phyloP scores from a whole-genome alignment of 1,140 invertebrate species.

The Scaptomyza hsui region DNA sequence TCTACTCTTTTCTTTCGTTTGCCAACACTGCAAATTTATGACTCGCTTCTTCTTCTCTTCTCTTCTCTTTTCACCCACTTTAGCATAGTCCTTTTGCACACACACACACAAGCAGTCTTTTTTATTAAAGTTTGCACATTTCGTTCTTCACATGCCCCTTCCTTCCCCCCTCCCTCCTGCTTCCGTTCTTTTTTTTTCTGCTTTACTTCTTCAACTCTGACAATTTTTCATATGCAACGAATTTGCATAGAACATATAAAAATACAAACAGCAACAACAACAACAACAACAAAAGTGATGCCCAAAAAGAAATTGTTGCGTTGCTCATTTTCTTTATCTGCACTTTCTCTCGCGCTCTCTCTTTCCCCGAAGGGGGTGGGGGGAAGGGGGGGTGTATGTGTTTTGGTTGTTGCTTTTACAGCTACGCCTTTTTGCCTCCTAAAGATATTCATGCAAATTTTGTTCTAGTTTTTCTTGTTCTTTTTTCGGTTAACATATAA shows the following conservation, averaged over 20 bases:
- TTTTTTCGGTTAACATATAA: slow-evolving; percentile 3
- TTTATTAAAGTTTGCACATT: slow-evolving; percentile 77
- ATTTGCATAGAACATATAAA: slow-evolving; percentile 82
- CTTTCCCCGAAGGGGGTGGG: neutral
- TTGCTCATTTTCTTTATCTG: slow-evolving; percentile 63
- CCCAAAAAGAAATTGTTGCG: slow-evolving; percentile 77
- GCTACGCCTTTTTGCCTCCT: slow-evolving; percentile 36
- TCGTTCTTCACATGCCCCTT: slow-evolving; percentile 55
- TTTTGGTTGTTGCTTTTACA: slow-evolving; percentile 46
- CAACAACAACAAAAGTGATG: slow-evolving; percentile 36
- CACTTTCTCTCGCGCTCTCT: slow-evolving; percentile 47
- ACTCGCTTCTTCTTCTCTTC: slow-evolving; percentile 4
- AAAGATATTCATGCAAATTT: slow-evolving; percentile 76
- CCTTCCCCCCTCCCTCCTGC: neutral
- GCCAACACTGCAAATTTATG: slow-evolving; percentile 65
- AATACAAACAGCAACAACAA: slow-evolving; percentile 56
- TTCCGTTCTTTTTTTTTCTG: neutral
- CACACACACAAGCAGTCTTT: slow-evolving; percentile 19
- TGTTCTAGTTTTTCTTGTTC: slow-evolving; percentile 50
- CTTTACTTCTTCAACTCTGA: slow-evolving; percentile 29
- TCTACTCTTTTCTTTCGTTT: slow-evolving; percentile 25
- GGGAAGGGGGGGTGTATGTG: neutral
- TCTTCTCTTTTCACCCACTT: neutral
- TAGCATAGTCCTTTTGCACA: slow-evolving; percentile 22
- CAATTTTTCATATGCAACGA: slow-evolving; percentile 78